A percentile compares a stretch with the other conserved stretches of the same genome.
phyloP scores from a whole-genome alignment of 2,797 vertebrate species.

The Pelobates cultripes region DNA sequence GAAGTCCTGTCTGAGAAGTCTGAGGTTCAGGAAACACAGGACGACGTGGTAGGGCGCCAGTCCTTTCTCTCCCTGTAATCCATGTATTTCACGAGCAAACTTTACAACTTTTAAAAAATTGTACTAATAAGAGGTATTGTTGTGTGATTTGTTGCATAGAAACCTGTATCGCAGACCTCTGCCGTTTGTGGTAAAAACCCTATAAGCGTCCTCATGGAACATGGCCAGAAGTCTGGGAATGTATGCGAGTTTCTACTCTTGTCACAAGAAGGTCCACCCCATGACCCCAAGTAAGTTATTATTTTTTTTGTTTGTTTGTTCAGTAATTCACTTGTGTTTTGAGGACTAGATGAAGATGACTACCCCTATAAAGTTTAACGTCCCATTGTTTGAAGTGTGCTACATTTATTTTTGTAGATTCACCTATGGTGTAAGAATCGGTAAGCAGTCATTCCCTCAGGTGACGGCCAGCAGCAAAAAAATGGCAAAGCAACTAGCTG shows the following conservation, averaged over 20 bases:
- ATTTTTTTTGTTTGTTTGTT: not conserved
- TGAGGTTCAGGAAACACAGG: not conserved
- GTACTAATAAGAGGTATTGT: conserved; percentile 22
- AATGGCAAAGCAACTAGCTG: conserved; percentile 91
- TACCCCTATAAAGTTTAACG: too few relatives aligned
- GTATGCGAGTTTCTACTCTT: conserved; percentile 89
- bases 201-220: conserved; percentile 90
- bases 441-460: conserved; percentile 82
- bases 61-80: too few relatives aligned
- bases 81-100: too few relatives aligned
- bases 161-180: conserved; percentile 55
- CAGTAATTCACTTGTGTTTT: too few relatives aligned
- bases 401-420: conserved; percentile 75
- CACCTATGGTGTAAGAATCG: conserved; percentile 90
- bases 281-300: conserved; percentile 88
- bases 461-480: conserved; percentile 95
- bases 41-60: conserved; percentile 29
- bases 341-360: too few relatives aligned
- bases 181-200: conserved; percentile 90
- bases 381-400: too few relatives aligned
- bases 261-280: conserved; percentile 90
- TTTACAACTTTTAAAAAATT: too few relatives aligned
- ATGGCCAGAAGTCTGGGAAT: conserved; percentile 88
- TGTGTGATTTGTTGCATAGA: conserved; percentile 11
- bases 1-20: fast-evolving